A percentile compares a stretch with the other conserved stretches of the same genome.
These are phyloP conservation scores for Strigamia crassipes DNA, from an alignment of 2,888 invertebrate species.

Conservation along the genomic window DNA sequence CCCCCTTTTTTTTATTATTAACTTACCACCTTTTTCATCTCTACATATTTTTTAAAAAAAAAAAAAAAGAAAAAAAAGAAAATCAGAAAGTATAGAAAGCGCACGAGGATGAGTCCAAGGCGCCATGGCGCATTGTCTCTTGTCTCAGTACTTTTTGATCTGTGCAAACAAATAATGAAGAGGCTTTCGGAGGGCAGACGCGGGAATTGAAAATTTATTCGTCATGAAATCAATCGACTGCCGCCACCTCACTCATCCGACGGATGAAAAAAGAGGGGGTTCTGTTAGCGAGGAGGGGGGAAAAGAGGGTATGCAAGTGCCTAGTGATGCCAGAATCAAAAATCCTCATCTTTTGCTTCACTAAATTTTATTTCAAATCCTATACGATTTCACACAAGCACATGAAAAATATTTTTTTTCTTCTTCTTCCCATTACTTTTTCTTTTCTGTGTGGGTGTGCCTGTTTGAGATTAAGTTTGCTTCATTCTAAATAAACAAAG, in stretches of 20 bases:
- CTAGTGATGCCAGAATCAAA: conserved; percentile 36
- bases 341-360: conserved; percentile 40
- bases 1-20: conserved; percentile 8
- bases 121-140: conserved; percentile 8
- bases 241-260: conserved; percentile 42
- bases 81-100: background rate
- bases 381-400: conserved; percentile 35
- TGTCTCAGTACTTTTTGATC: conserved; percentile 36
- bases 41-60: background rate
- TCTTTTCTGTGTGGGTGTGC: background rate
- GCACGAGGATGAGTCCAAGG: conserved; percentile 1
- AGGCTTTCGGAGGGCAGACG: conserved; percentile 30
- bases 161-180: conserved; percentile 42
- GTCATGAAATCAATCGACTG: conserved; percentile 36
- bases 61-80: background rate
- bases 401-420: background rate
- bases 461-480: background rate
- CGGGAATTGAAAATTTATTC: conserved; percentile 42
- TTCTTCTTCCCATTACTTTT: background rate
- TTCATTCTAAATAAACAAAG: conserved; percentile 18
- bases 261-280: conserved; percentile 39
- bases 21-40: conserved; percentile 37
- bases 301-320: conserved; percentile 32
- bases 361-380: conserved; percentile 42
- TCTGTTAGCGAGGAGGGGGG: conserved; percentile 7